These are phyloP conservation scores for Volucella inanis DNA, from an alignment of 2,888 invertebrate genomes.

Conservation along the genomic window DNA sequence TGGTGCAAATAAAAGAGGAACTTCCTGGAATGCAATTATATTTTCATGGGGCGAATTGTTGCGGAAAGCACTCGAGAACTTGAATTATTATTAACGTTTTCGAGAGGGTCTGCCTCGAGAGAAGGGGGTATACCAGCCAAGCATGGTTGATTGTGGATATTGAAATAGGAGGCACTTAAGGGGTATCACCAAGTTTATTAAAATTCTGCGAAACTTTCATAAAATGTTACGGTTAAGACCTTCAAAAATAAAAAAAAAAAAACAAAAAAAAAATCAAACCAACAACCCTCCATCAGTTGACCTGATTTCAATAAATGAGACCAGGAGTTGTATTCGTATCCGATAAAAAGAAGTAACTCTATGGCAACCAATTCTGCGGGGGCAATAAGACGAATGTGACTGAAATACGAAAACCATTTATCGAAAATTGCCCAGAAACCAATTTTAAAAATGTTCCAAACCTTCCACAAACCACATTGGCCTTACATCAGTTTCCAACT, in stretches of 20 bases:
- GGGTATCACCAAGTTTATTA: slow-evolving; percentile 56
- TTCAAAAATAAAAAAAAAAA: neutral
- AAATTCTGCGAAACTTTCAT: slow-evolving; percentile 43
- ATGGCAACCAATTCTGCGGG: neutral
- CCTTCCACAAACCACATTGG: neutral
- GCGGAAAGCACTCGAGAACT: slow-evolving; percentile 73
- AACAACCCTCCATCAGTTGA: slow-evolving; percentile 7
- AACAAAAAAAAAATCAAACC: neutral
- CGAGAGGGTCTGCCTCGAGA: neutral
- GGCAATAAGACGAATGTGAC: too few relatives aligned
- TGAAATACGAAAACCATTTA: neutral
- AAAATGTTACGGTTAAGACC: slow-evolving; percentile 10
- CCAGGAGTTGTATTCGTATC: neutral
- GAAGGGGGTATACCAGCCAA: neutral
- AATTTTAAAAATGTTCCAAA: too few relatives aligned
- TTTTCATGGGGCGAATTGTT: slow-evolving; percentile 73
- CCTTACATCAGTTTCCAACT: slow-evolving; percentile 49
- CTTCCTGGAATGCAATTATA: slow-evolving; percentile 71
- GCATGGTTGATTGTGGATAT: slow-evolving; percentile 41
- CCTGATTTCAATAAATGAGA: slow-evolving; percentile 39
- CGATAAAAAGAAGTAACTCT: slow-evolving; percentile 9
- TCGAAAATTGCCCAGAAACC: neutral
- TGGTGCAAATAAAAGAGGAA: slow-evolving; percentile 49
- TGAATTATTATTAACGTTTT: slow-evolving; percentile 72
- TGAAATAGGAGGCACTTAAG: slow-evolving; percentile 36